A percentile compares a stretch with the other conserved stretches of the same genome.
phyloP scores from a whole-genome alignment of 2,888 invertebrate species.

The Catotricha subobsoleta region DNA sequence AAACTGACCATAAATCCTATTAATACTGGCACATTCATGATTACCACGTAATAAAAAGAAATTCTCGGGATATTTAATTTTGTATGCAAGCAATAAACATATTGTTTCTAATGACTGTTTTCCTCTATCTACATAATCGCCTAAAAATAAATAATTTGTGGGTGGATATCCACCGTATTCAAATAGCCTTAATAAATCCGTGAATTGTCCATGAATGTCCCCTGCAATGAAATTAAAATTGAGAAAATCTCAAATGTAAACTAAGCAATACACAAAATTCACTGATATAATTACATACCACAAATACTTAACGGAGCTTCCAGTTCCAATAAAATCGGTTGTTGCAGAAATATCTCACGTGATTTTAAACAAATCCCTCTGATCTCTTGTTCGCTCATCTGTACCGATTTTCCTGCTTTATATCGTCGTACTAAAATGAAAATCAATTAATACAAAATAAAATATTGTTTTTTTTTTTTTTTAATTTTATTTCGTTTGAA shows the following conservation, averaged over 20 bases:
- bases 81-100: constrained; percentile 90
- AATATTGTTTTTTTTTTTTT: too few relatives aligned
- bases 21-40: constrained; percentile 95
- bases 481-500: too few relatives aligned
- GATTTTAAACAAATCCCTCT: constrained; percentile 93
- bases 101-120: constrained; percentile 87
- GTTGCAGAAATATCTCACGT: constrained; percentile 94
- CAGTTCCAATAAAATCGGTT: constrained; percentile 91
- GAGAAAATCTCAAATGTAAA: too few relatives aligned
- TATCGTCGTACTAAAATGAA: constrained; percentile 97
- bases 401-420: constrained; percentile 95
- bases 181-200: constrained; percentile 90
- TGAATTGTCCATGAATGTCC: constrained; percentile 98
- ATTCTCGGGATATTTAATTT: constrained; percentile 88
- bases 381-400: constrained; percentile 96
- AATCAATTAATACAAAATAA: too few relatives aligned
- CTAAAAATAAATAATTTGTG: constrained; percentile 91
- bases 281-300: too few relatives aligned
- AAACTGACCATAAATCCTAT: constrained; percentile 83
- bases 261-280: too few relatives aligned
- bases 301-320: constrained; percentile 99
- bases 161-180: constrained; percentile 99
- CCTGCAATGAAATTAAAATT: too few relatives aligned
- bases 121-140: constrained; percentile 78
- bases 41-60: constrained; percentile 90